These are phyloP conservation scores for Micrasema minimum DNA, from an alignment of 1,140 invertebrate species.

Conservation along the genomic window DNA sequence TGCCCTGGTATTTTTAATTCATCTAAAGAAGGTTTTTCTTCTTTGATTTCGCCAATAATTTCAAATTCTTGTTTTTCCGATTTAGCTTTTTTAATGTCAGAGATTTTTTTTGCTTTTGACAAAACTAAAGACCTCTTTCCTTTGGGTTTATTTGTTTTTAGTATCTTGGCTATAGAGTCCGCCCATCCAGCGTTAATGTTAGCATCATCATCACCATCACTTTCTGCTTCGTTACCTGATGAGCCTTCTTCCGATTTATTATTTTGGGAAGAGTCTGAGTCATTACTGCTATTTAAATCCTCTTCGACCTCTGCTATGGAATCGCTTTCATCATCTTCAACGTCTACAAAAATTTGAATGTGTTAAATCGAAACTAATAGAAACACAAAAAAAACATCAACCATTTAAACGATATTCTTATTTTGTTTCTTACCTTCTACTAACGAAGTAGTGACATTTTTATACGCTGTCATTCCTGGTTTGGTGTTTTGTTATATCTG, in stretches of 20 bases:
- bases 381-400: background rate
- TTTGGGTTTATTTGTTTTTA: conserved; percentile 79
- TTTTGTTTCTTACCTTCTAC: conserved; percentile 12
- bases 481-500: background rate
- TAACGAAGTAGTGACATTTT: conserved; percentile 15
- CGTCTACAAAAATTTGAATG: conserved; percentile 7
- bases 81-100: conserved; percentile 67
- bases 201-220: conserved; percentile 43
- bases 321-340: conserved; percentile 17
- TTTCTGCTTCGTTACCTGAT: conserved; percentile 22
- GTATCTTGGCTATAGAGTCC: conserved; percentile 78
- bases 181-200: conserved; percentile 71
- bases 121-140: conserved; percentile 79
- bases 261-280: conserved; percentile 19
- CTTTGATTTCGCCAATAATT: conserved; percentile 63
- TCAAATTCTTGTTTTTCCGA: conserved; percentile 66
- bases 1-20: conserved; percentile 55
- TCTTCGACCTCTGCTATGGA: conserved; percentile 6
- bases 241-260: conserved; percentile 10
- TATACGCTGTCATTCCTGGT: conserved; percentile 14
- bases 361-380: background rate
- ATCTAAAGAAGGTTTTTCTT: conserved; percentile 59
- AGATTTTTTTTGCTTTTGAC: conserved; percentile 78
- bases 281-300: background rate
- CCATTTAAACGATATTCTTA: background rate